Conservation (phyloP, 2,113 vertebrate species). For the Sinocyclocheilus grahami region DNA sequence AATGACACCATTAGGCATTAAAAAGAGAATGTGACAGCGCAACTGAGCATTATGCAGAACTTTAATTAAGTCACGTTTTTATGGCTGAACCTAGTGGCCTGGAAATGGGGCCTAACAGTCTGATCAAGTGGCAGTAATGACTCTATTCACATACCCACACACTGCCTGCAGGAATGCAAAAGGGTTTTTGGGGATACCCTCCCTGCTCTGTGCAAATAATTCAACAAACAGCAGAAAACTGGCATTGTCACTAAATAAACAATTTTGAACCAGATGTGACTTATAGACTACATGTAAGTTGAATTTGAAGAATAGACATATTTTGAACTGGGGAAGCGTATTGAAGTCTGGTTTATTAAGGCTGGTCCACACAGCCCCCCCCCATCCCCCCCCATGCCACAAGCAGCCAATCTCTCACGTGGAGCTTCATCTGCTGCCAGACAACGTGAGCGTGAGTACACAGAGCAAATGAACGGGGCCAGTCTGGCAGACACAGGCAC, state of each 20-base stretch:
- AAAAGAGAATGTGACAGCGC: not conserved
- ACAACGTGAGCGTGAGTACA: conserved; percentile 44
- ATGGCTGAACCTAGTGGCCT: not conserved
- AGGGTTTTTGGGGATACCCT: not conserved
- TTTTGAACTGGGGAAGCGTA: not conserved
- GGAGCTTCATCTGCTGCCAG: not conserved
- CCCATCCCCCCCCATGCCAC: not conserved
- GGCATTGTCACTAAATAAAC: not conserved
- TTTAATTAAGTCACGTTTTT: conserved; percentile 10
- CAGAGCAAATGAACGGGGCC: conserved; percentile 9
- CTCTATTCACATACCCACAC: not conserved
- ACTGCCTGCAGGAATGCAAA: not conserved
- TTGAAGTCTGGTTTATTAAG: not conserved
- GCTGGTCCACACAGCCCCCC: not conserved
- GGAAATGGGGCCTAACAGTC: not conserved
- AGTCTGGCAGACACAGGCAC: conserved; percentile 16
- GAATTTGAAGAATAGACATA: not conserved
- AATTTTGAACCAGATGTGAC: not conserved
- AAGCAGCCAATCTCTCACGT: conserved; percentile 30
- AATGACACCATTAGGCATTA: not conserved
- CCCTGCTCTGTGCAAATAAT: conserved; percentile 4
- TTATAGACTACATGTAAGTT: not conserved
- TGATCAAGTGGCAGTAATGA: conserved; percentile 20
- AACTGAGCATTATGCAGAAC: not conserved
- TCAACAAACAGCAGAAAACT: conserved; percentile 35